These are phyloP conservation scores for Limosa lapponica DNA, from an alignment of 2,797 vertebrate genomes.

Conservation along the genomic window DNA sequence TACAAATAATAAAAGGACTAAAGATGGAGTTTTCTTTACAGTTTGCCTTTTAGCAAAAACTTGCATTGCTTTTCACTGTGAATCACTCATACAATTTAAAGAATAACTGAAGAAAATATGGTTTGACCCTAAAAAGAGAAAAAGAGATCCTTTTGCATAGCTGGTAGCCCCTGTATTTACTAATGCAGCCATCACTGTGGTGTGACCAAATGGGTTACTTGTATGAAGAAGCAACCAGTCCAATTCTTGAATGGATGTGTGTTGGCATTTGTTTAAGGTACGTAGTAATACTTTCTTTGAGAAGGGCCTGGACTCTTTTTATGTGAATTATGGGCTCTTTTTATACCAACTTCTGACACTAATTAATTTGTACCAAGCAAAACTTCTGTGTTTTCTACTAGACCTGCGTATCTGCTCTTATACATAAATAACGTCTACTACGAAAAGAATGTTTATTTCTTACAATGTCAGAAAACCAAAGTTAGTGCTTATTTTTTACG, in stretches of 20 bases:
- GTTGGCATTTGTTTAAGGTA: background rate
- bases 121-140: background rate
- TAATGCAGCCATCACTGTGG: background rate
- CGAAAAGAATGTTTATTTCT: background rate
- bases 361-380: background rate
- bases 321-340: background rate
- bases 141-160: background rate
- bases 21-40: background rate
- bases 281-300: background rate
- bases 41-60: background rate
- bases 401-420: background rate
- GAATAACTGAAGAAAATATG: background rate
- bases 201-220: background rate
- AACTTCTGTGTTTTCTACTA: background rate
- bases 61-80: background rate
- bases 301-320: background rate
- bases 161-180: rapidly evolving
- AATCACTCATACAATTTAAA: background rate
- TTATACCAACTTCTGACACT: background rate
- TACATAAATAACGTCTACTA: background rate
- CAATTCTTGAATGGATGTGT: background rate
- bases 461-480: background rate
- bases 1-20: background rate
- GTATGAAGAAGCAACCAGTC: background rate
- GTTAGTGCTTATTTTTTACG: background rate